Conservation (phyloP, 2,113 vertebrate species). For the Aleadryas rufinucha region DNA sequence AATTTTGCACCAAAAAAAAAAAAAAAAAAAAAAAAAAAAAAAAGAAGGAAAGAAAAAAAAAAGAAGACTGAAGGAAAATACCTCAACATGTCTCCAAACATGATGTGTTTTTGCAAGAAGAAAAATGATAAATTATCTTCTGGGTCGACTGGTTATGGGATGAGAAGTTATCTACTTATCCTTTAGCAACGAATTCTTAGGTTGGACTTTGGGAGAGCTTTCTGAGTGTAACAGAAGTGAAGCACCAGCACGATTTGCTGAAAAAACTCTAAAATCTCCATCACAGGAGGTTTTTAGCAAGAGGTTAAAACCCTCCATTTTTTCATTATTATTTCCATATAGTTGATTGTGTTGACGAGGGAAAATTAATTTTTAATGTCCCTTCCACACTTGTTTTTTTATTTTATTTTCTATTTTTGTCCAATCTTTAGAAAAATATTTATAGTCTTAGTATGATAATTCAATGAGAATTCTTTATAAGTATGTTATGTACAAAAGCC, state of each 20-base stretch:
- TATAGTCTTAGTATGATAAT: not conserved
- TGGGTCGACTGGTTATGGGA: not conserved
- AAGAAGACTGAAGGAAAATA: not conserved
- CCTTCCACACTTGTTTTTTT: not conserved
- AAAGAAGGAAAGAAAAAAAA: not conserved
- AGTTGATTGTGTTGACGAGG: not conserved
- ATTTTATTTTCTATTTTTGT: not conserved
- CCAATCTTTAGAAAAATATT: not conserved
- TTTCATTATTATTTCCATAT: not conserved
- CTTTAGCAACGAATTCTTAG: not conserved
- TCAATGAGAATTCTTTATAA: not conserved
- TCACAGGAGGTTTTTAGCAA: not conserved
- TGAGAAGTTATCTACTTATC: not conserved
- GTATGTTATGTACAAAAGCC: not conserved
- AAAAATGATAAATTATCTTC: not conserved
- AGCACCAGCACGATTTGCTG: fast-evolving
- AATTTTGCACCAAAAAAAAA: not conserved
- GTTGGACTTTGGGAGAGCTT: not conserved
- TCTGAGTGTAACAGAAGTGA: not conserved
- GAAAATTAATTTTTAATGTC: not conserved
- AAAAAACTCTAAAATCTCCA: not conserved
- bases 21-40: not conserved
- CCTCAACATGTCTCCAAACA: not conserved
- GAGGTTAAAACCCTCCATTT: not conserved
- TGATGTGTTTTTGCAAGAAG: not conserved